Base-by-base conservation (phyloP, 2,888 invertebrate genomes). In the Sphaerophoria rueppellii region DNA sequence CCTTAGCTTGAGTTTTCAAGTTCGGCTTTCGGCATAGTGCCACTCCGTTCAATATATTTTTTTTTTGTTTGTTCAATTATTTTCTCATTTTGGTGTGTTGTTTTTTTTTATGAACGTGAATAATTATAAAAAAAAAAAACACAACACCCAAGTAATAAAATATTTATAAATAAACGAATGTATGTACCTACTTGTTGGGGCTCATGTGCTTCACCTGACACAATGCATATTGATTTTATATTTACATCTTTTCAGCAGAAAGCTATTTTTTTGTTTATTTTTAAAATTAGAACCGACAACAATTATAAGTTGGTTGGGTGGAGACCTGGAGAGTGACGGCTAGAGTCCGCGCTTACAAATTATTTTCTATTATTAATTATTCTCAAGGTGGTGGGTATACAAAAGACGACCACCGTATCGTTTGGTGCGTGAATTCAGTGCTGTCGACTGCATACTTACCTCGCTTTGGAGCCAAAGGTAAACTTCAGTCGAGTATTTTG, bases 331-430 rank as follows among this genome's bases (percentile, higher is more conserved):
- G 37, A 60, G 40, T 12, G 12, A 24, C 40, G 40, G 60, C 24
- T 52, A 24, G 50, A 57, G 50, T 63, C 54, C 40, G 43, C 57
- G 70, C 60, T 77, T 67, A 63, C 71, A 72, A 71, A 80, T 75
- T 58, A 71, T 67, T 75, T 83, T 40, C 71, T 40, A 83, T 83
- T 83, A 80, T 83, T 83, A 80, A 83, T 72, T 80, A 83, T 83
- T 83, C 79, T 72, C 80, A 83, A 83, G 83, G 83, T 75, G 71
- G 67, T 67, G 24, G 24, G 24, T 75, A 52, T 71, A 83, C 50
- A 55, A 61, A 71, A 74, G 24, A 24, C 24, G 24, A 24, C 24
- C 24, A 24, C n/a, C n/a, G n/a, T n/a, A n/a, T n/a, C n/a, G n/a
- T n/a, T 24, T 2, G 24, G 24, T 24, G 24, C 24, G 24, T 24